A percentile compares a stretch with the other conserved stretches of the same genome.
phyloP scores from a whole-genome alignment of 2,888 invertebrate species.

The Rhorus exstirpatorius region DNA sequence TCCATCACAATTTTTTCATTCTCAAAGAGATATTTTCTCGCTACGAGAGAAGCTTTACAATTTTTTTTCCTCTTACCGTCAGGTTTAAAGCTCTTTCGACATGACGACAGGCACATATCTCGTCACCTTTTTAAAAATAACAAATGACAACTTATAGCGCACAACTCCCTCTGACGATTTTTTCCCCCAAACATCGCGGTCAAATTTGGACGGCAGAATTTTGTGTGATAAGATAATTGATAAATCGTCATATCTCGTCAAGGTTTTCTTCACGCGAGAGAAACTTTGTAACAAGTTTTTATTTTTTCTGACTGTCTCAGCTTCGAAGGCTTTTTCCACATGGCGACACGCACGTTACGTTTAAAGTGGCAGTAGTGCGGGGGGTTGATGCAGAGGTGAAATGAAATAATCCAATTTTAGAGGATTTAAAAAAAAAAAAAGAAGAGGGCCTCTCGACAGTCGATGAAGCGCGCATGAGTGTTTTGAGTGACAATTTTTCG shows the following conservation, averaged over 20 bases:
- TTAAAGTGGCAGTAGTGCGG: neutral
- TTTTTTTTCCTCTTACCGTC: too few relatives aligned
- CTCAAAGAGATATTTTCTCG: conserved; percentile 23
- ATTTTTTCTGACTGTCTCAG: neutral
- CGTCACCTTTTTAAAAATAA: conserved; percentile 27
- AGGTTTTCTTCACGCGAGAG: too few relatives aligned
- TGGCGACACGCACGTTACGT: conserved; percentile 50
- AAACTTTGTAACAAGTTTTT: too few relatives aligned
- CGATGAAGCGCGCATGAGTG: conserved; percentile 10
- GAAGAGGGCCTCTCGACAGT: conserved; percentile 26
- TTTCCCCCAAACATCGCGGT: too few relatives aligned
- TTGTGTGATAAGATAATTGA: too few relatives aligned
- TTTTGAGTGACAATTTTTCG: neutral
- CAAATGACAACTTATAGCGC: too few relatives aligned
- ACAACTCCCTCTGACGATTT: neutral
- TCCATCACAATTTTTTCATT: neutral
- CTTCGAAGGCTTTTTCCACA: conserved; percentile 38
- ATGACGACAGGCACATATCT: too few relatives aligned
- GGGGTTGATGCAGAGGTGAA: conserved; percentile 15
- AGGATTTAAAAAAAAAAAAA: neutral
- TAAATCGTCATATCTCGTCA: too few relatives aligned
- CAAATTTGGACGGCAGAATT: too few relatives aligned
- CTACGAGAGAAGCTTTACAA: conserved; percentile 19
- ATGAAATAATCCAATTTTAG: conserved; percentile 30
- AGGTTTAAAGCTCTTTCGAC: neutral